Evolutionary conservation across 2,113 vertebrate genomes (phyloP).

Genomic region (Ailurus styani): DNA sequence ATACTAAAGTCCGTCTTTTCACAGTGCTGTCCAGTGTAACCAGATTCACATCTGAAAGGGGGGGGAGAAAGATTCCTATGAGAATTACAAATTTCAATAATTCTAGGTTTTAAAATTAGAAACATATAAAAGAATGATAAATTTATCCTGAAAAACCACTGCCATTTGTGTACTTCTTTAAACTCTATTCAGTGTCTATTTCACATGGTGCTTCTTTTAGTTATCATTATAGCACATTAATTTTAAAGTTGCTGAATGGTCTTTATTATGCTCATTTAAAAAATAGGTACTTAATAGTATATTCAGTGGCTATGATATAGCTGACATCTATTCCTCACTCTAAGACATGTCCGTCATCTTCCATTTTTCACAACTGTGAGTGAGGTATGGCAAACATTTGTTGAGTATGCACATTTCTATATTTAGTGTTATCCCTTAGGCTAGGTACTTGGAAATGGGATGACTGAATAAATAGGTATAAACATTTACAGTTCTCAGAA

Average conservation of each 20-base stretch:
- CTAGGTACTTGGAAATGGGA: neutral
- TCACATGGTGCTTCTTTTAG: neutral
- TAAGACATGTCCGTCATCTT: neutral
- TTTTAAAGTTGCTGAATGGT: neutral
- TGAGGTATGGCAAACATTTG: neutral
- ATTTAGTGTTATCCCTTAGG: neutral
- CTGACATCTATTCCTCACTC: neutral
- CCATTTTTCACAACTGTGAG: constrained; percentile 19
- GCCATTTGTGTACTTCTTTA: neutral
- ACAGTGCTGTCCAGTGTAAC: constrained; percentile 94
- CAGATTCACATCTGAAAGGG: constrained; percentile 91
- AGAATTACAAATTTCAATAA: neutral
- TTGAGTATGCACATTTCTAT: neutral
- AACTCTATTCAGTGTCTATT: neutral
- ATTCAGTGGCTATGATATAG: neutral
- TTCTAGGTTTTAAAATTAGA: constrained; percentile 27
- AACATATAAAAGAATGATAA: constrained; percentile 21
- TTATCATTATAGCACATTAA: neutral
- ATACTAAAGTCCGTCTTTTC: constrained; percentile 97
- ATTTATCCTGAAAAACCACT: neutral
- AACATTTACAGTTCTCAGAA: constrained; percentile 33
- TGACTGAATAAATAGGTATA: neutral
- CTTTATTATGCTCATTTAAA: constrained; percentile 3
- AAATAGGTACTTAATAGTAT: neutral
- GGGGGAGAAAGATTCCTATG: neutral